These are phyloP conservation scores for Leptatherina wallacei DNA, from an alignment of 2,797 vertebrate species.

Conservation along the genomic window DNA sequence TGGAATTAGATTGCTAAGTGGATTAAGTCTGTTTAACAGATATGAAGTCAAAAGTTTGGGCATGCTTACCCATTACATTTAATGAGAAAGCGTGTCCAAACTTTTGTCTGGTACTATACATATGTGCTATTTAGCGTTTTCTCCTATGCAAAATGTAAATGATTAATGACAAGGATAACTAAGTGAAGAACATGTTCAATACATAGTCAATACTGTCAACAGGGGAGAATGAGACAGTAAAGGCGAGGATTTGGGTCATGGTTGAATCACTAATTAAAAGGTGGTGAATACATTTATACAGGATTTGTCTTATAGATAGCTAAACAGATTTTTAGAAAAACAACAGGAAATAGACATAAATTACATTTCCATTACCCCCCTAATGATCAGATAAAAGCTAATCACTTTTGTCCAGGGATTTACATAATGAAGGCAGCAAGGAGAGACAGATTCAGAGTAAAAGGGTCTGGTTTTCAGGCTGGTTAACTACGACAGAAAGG, in stretches of 20 bases:
- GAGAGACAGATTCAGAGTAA: neutral
- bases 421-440: neutral
- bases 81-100: neutral
- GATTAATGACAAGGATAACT: neutral
- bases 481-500: neutral
- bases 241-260: neutral
- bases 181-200: neutral
- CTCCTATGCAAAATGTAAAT: neutral
- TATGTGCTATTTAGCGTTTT: neutral
- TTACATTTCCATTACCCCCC: too few relatives aligned
- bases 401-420: constrained; percentile 30
- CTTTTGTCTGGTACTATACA: neutral
- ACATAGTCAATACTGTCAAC: neutral
- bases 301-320: neutral
- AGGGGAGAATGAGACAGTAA: neutral
- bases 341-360: neutral
- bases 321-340: neutral
- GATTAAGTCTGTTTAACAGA: neutral
- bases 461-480: neutral
- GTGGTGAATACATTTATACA: neutral
- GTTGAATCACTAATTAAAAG: neutral
- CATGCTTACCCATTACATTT: too few relatives aligned
- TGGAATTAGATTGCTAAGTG: neutral
- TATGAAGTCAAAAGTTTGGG: neutral
- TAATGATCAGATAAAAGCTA: constrained; percentile 46